Evolutionary conservation across 2,113 vertebrate genomes (phyloP), one percentile per base, ranked within the genome.

Genomic region (Chaenogobius annularis): DNA sequence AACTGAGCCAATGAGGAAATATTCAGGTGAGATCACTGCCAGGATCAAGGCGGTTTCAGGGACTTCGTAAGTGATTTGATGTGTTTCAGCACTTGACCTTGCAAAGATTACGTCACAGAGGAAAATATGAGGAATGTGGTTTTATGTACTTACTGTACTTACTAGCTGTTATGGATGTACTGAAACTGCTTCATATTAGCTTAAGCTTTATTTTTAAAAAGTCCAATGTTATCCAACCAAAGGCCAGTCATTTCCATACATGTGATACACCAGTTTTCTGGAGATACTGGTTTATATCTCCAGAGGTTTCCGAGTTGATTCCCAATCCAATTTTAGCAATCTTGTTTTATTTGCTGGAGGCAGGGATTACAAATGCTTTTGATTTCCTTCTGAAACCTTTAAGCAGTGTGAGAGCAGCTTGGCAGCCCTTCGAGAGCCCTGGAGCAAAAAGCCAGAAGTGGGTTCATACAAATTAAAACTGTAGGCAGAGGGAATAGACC

Each of bases 1-100:
- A 22, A 65, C 66, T 72, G 68, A 75, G 84, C 81, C 82, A 83
- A 72, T 80, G 79, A 87, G 71, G 71, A 78, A 85, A 82, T 75
- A 46, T 74, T 82, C 70, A 88, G 82, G 86, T 92, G 91, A 91
- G 87, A 80, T 92, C 89, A 90, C 63, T 66, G 47, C 77, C 70
- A 71, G 83, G 78, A 23, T 66, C n/a, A 26, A 65, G 72, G 69
- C 77, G 81, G 62, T 23, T 74, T 76, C 35, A 68, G 6, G 64
- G 84, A 72, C 68, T 67, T 15, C 20, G 17, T 50, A 56, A 72
- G 77, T 12, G 55, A 47, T 73, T 73, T 72, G 68, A 70, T 19
- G 40, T 47, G 47, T 75, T 70, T 62, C 48, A 68, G 74, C 10
- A 26, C 12, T 84, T 47, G 14, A 80, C 73, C 62, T 81, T 67